These are phyloP conservation scores for Poecilia gillii DNA, from an alignment of 2,797 vertebrate species.

Conservation along the genomic window DNA sequence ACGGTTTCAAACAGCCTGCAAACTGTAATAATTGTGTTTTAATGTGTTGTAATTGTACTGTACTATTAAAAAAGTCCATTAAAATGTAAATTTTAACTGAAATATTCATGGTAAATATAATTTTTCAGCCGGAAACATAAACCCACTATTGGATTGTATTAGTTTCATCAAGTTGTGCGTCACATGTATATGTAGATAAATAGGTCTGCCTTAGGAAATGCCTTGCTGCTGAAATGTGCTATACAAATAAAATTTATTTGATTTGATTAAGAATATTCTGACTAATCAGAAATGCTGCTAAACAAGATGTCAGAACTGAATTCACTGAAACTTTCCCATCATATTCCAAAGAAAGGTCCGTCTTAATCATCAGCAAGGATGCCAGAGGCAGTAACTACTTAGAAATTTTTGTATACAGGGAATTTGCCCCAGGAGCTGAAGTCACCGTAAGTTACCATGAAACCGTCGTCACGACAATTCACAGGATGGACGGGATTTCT, in stretches of 20 bases:
- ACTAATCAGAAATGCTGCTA: neutral
- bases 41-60: neutral
- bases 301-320: neutral
- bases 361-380: neutral
- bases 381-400: neutral
- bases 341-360: neutral
- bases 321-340: neutral
- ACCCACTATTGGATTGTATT: neutral
- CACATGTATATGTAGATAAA: neutral
- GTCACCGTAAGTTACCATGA: neutral
- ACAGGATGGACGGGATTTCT: neutral
- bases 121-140: neutral
- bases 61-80: neutral
- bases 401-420: neutral
- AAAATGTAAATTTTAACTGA: neutral
- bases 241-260: too few relatives aligned
- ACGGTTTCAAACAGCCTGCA: neutral
- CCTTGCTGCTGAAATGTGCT: too few relatives aligned
- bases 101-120: too few relatives aligned
- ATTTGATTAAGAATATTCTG: neutral
- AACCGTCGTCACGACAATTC: neutral
- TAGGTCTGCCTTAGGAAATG: too few relatives aligned
- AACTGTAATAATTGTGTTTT: neutral
- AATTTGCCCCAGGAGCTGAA: constrained; percentile 5
- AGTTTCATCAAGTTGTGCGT: neutral